Percentiles rank a stretch among this genome's conserved stretches.
Evolutionary conservation across 2,113 vertebrate species (phyloP).

Genomic region (Lampris incognitus): DNA sequence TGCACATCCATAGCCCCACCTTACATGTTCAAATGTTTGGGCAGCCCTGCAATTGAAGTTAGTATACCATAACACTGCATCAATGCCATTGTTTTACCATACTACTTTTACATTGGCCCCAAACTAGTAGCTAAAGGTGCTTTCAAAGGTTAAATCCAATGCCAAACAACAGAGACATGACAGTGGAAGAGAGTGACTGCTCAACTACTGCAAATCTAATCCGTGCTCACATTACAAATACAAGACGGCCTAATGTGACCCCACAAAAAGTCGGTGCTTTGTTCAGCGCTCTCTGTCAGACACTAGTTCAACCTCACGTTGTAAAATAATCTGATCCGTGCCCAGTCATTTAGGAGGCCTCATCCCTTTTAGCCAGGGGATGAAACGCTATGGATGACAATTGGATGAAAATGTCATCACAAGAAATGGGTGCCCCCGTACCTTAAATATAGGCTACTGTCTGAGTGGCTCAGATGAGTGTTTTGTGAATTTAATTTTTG

Average conservation of each 20-base stretch:
- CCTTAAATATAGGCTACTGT: conserved; percentile 18
- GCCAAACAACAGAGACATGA: conserved; percentile 60
- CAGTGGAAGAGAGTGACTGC: conserved; percentile 70
- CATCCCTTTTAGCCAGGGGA: conserved; percentile 65
- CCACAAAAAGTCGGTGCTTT: conserved; percentile 56
- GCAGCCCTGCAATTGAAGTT: too few species aligned
- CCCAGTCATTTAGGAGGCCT: conserved; percentile 66
- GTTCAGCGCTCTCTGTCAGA: conserved; percentile 65
- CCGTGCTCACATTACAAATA: conserved; percentile 70
- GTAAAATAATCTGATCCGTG: conserved; percentile 69
- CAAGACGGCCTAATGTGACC: conserved; percentile 68
- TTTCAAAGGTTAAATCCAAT: conserved; percentile 41
- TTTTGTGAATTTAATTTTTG: not conserved
- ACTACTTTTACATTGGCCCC: conserved; percentile 30
- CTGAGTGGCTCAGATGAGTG: not conserved
- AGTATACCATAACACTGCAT: too few species aligned
- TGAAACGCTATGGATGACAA: conserved; percentile 66
- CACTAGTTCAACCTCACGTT: conserved; percentile 65
- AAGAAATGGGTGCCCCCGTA: conserved; percentile 46
- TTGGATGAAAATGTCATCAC: conserved; percentile 63
- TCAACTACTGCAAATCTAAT: conserved; percentile 63
- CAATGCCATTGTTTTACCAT: not conserved
- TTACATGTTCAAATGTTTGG: too few species aligned
- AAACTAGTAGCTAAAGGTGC: conserved; percentile 35
- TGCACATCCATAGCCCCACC: too few species aligned